phyloP scores from a whole-genome alignment of 2,888 invertebrate genomes.

The Dryocosmus kuriphilus region DNA sequence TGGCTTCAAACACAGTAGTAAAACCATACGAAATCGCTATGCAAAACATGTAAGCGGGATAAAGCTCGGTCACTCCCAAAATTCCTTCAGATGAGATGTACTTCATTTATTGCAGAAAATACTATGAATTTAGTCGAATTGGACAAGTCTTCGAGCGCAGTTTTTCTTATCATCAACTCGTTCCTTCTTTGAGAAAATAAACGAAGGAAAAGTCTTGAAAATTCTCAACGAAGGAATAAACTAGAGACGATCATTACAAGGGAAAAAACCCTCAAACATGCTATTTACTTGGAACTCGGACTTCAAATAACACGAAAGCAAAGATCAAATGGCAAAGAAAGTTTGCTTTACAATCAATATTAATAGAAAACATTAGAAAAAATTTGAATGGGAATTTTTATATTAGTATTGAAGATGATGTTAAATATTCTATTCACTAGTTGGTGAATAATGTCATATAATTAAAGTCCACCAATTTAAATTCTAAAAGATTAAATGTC shows the following conservation, averaged over 20 bases:
- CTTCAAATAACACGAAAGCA: background rate
- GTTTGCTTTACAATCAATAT: background rate
- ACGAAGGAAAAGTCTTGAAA: background rate
- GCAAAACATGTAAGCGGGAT: slow-evolving; percentile 63
- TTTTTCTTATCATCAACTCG: background rate
- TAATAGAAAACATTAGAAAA: background rate
- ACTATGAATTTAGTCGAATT: background rate
- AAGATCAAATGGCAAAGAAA: background rate
- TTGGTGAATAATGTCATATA: too few relatives aligned
- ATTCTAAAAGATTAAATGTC: too few relatives aligned
- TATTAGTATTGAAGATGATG: background rate
- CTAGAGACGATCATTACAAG: background rate
- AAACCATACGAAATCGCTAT: slow-evolving; percentile 56
- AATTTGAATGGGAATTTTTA: background rate
- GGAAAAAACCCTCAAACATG: too few relatives aligned
- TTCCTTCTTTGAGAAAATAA: background rate
- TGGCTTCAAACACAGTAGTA: slow-evolving; percentile 17
- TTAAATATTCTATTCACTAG: background rate
- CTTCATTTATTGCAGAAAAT: background rate
- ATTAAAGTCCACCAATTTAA: too few relatives aligned
- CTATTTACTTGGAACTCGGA: background rate
- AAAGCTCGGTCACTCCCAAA: slow-evolving; percentile 51
- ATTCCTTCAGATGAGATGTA: slow-evolving; percentile 4
- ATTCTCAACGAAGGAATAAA: background rate
- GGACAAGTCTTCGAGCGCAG: background rate